Evolutionary conservation across 2,888 invertebrate genomes (phyloP).

Genomic region (Stegana nigrithorax): DNA sequence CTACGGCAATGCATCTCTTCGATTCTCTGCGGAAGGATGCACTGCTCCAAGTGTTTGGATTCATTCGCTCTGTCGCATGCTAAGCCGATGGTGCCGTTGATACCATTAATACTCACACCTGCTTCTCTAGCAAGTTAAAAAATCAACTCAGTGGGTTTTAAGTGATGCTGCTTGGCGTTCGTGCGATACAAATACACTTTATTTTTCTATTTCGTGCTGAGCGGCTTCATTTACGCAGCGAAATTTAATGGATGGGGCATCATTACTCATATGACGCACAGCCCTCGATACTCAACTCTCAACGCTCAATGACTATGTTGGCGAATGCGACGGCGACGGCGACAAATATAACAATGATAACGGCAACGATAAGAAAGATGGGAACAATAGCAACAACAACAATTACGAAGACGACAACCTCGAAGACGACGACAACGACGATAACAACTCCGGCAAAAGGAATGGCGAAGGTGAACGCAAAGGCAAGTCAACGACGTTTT

Average conservation of each 20-base stretch:
- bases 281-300: background rate
- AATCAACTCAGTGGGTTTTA: background rate
- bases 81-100: too few species aligned
- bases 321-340: background rate
- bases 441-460: background rate
- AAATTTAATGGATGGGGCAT: constrained; percentile 28
- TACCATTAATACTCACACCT: too few species aligned
- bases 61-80: too few species aligned
- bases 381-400: background rate
- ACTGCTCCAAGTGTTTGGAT: too few species aligned
- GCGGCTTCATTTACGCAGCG: constrained; percentile 11
- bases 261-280: constrained; percentile 27
- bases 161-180: background rate
- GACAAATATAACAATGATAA: background rate
- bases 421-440: background rate
- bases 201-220: constrained; percentile 7
- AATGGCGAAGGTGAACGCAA: constrained; percentile 13
- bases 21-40: too few species aligned
- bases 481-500: too few species aligned
- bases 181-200: background rate
- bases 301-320: background rate
- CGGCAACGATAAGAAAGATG: too few species aligned
- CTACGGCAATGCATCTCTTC: too few species aligned
- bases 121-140: too few species aligned
- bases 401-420: background rate